These are phyloP conservation scores for Myiotriccus ornatus DNA, from an alignment of 2,797 vertebrate genomes.

Conservation along the genomic window DNA sequence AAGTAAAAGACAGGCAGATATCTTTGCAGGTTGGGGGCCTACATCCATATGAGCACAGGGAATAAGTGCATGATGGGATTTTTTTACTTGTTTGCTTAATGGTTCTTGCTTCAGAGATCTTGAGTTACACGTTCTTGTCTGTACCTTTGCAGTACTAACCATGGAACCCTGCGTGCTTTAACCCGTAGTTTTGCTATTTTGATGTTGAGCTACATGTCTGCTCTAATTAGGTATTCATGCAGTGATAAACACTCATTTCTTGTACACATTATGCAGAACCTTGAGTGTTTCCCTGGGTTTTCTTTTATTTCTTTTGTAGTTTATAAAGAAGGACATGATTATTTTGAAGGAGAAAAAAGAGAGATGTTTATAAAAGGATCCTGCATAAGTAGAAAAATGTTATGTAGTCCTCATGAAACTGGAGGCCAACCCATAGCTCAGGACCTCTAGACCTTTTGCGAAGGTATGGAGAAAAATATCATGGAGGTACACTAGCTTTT, in stretches of 20 bases:
- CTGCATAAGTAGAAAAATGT: neutral
- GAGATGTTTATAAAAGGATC: neutral
- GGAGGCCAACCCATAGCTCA: neutral
- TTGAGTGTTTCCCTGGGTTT: neutral
- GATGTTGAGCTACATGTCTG: constrained; percentile 1
- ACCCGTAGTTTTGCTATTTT: neutral
- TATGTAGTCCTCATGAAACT: neutral
- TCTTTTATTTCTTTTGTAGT: constrained; percentile 18
- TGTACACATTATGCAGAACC: constrained; percentile 15
- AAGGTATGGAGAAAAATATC: neutral
- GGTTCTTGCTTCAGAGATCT: constrained; percentile 19
- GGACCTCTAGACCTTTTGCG: neutral
- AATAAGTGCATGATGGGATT: neutral
- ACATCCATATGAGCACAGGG: neutral
- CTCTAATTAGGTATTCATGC: constrained; percentile 36
- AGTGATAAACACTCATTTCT: constrained; percentile 19
- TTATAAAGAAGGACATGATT: neutral
- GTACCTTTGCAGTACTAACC: neutral
- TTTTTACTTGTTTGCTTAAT: constrained; percentile 20
- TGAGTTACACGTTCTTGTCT: neutral
- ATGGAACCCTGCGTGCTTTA: neutral
- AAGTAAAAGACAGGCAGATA: neutral
- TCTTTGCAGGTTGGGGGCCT: neutral
- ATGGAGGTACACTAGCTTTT: neutral
- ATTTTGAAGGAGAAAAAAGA: neutral